Percentiles rank a stretch among this genome's conserved stretches.
Conservation (phyloP, 2,113 vertebrate genomes). For the Ictalurus punctatus region DNA sequence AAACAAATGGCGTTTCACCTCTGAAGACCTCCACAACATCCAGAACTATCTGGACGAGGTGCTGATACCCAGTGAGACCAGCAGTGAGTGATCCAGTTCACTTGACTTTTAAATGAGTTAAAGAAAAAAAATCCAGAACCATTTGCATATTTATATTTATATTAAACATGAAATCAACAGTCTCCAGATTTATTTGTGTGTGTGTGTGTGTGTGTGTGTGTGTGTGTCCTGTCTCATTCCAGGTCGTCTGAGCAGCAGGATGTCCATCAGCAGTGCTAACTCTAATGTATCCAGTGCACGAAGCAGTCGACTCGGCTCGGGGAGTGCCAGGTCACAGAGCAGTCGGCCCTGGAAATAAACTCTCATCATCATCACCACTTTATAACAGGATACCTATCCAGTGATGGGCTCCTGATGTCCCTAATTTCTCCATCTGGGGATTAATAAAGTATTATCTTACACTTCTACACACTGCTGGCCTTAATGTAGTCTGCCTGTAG, state of each 20-base stretch:
- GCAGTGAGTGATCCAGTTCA: slow-evolving; percentile 76
- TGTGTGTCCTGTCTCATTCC: slow-evolving; percentile 2
- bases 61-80: slow-evolving; percentile 68
- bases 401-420: not conserved
- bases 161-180: too few species aligned
- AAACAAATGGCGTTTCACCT: slow-evolving; percentile 83
- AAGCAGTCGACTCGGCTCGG: slow-evolving; percentile 66
- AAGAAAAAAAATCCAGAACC: not conserved
- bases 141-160: not conserved
- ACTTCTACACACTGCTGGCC: not conserved
- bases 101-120: not conserved
- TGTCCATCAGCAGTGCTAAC: slow-evolving; percentile 67
- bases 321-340: slow-evolving; percentile 62
- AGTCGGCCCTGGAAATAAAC: slow-evolving; percentile 86
- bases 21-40: slow-evolving; percentile 83
- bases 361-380: too few species aligned
- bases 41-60: slow-evolving; percentile 81
- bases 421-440: too few species aligned
- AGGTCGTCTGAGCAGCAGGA: slow-evolving; percentile 79
- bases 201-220: not conserved
- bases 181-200: not conserved
- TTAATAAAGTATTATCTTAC: not conserved
- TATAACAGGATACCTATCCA: too few species aligned
- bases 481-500: not conserved
- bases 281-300: slow-evolving; percentile 64